Conservation (phyloP, 2,797 vertebrate species). For the Diglossa cyanea region DNA sequence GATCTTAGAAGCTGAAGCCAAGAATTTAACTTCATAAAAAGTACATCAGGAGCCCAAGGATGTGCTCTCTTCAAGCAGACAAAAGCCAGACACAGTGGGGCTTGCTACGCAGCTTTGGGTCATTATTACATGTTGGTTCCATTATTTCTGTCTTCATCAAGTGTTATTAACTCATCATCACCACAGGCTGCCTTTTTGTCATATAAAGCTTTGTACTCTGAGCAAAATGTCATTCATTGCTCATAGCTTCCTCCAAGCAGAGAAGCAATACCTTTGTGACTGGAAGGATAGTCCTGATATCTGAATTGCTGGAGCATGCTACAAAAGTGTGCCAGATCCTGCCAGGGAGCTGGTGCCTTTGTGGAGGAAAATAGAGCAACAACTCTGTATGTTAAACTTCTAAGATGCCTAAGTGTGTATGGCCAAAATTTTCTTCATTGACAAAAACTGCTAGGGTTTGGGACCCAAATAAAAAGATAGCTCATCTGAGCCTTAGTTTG, state of each 20-base stretch:
- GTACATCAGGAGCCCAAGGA: not conserved
- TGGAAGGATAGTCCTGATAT: not conserved
- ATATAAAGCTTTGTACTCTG: not conserved
- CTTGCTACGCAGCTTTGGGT: not conserved
- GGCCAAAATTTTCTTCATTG: not conserved
- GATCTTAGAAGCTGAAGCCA: not conserved
- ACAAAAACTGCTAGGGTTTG: not conserved
- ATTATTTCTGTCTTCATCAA: slow-evolving; percentile 24
- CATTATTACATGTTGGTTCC: not conserved
- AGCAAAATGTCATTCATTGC: not conserved
- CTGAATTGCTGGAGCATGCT: not conserved
- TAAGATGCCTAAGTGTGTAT: not conserved
- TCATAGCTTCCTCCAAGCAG: not conserved
- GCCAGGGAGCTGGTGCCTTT: not conserved
- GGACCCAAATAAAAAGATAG: not conserved
- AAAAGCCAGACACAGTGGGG: not conserved
- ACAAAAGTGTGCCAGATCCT: not conserved
- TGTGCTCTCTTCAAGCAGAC: not conserved
- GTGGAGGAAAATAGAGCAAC: not conserved
- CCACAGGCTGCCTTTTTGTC: slow-evolving; percentile 14
- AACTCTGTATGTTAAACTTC: not conserved
- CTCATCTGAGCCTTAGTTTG: not conserved
- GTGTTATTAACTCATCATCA: slow-evolving; percentile 2
- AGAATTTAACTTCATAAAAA: not conserved
- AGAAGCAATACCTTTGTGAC: not conserved